Percentiles rank a stretch among this genome's conserved stretches.
Conservation (phyloP, 2,797 vertebrate species). For the Manis pentadactyla region DNA sequence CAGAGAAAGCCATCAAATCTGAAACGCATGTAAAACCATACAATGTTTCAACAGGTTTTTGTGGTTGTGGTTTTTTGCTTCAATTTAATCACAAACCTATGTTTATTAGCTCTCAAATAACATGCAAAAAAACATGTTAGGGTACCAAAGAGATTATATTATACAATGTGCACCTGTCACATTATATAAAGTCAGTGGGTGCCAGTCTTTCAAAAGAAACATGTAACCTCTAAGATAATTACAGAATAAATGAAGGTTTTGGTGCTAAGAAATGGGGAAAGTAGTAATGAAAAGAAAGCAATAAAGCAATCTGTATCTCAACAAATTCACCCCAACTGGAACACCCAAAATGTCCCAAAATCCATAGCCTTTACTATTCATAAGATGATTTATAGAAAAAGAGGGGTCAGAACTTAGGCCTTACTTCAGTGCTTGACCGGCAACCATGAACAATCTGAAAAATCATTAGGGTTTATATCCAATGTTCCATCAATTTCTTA, state of each 20-base stretch:
- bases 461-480: background rate
- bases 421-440: background rate
- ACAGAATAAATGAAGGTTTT: background rate
- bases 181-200: background rate
- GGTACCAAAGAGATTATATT: background rate
- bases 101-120: background rate
- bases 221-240: background rate
- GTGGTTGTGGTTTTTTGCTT: background rate
- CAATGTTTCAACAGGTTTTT: background rate
- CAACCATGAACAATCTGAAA: constrained; percentile 1
- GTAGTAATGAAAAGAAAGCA: background rate
- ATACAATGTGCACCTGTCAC: background rate
- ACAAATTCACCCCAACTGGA: background rate
- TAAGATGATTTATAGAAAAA: background rate
- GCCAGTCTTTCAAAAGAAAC: background rate
- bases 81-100: background rate
- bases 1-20: background rate
- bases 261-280: background rate
- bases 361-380: background rate
- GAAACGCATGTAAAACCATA: background rate
- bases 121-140: background rate
- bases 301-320: background rate
- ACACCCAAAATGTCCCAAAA: background rate
- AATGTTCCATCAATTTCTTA: background rate
- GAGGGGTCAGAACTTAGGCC: background rate